Conservation (phyloP, 1,140 invertebrate species). For the Atta colombica region DNA sequence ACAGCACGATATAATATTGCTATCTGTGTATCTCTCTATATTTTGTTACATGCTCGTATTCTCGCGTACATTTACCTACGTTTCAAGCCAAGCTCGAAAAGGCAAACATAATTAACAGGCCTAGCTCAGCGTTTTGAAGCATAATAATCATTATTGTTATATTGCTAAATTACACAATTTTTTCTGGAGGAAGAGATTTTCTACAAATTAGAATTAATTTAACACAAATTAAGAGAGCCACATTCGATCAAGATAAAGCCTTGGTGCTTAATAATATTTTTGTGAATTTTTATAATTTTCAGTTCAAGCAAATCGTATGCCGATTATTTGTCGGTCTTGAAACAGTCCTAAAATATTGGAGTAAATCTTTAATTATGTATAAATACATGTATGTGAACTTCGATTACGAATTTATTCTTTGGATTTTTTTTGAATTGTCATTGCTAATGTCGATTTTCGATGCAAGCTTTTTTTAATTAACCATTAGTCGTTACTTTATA, state of each 20-base stretch:
- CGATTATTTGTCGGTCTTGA: too few species aligned
- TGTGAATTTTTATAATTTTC: too few species aligned
- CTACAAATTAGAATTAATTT: not conserved
- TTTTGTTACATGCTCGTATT: constrained; percentile 28
- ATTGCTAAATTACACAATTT: not conserved
- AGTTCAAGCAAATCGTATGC: too few species aligned
- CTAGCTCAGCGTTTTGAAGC: not conserved
- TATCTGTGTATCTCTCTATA: not conserved
- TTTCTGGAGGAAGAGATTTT: not conserved
- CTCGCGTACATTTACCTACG: not conserved
- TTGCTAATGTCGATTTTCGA: not conserved
- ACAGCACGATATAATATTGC: not conserved
- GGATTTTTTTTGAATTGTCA: not conserved
- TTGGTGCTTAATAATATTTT: too few species aligned
- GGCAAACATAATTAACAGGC: constrained; percentile 37
- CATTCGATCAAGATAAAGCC: too few species aligned
- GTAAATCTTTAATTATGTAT: constrained; percentile 9
- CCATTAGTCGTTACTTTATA: constrained; percentile 14
- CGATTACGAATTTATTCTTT: not conserved
- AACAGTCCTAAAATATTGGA: too few species aligned
- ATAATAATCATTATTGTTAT: not conserved
- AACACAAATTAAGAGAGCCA: too few species aligned
- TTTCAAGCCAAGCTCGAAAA: constrained; percentile 1
- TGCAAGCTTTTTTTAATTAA: constrained; percentile 5
- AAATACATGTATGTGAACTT: not conserved